These are phyloP conservation scores for Akabosia matsudoensis DNA, from an alignment of 1,140 invertebrate species.

Conservation along the genomic window DNA sequence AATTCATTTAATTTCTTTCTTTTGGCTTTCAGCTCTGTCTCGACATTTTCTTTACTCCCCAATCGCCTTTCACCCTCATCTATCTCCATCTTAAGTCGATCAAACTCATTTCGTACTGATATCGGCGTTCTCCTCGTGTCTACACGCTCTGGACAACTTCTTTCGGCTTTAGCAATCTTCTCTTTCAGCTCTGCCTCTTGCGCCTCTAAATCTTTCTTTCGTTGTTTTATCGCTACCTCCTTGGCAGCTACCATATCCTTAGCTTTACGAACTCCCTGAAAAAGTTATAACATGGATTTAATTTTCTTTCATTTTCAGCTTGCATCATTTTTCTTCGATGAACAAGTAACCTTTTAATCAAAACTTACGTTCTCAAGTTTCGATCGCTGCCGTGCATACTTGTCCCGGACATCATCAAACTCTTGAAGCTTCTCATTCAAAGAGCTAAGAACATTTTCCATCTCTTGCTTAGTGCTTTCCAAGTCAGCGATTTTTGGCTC, in stretches of 20 bases:
- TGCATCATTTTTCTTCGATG: too few relatives aligned
- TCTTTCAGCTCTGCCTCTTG: neutral
- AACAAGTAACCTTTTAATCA: too few relatives aligned
- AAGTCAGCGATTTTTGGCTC: neutral
- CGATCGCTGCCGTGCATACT: neutral
- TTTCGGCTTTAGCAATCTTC: neutral
- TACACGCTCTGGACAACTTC: neutral
- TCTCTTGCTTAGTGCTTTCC: neutral
- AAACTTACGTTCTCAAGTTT: neutral
- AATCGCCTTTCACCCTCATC: neutral
- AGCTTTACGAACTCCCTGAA: too few relatives aligned
- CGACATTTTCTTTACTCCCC: neutral
- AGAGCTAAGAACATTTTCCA: neutral
- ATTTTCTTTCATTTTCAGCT: too few relatives aligned
- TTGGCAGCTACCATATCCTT: too few relatives aligned
- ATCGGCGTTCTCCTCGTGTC: neutral
- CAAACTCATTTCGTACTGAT: neutral
- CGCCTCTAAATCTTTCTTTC: neutral
- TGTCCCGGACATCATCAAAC: neutral
- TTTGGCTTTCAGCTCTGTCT: neutral
- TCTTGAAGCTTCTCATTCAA: neutral
- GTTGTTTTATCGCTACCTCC: too few relatives aligned
- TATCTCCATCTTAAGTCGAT: neutral
- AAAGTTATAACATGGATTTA: too few relatives aligned
- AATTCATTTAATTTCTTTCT: neutral